Percentiles rank a stretch among this genome's conserved stretches.
phyloP scores from a whole-genome alignment of 2,797 vertebrate species.

The Leptodactylus fallax region DNA sequence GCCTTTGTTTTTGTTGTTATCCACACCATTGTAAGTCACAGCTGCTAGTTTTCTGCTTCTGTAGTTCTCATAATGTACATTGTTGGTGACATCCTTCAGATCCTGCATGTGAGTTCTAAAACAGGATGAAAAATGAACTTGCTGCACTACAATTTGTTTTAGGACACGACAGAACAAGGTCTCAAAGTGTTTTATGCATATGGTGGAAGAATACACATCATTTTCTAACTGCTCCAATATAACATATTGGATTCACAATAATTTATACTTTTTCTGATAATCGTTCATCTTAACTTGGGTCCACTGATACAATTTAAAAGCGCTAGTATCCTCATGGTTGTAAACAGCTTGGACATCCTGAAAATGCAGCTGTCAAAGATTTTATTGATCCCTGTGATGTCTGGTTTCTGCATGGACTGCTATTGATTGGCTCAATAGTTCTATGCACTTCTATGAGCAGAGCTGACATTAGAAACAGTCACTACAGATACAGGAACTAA shows the following conservation, averaged over 20 bases:
- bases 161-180: background rate
- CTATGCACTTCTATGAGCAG: background rate
- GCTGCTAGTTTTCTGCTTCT: slow-evolving; percentile 97
- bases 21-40: slow-evolving; percentile 97
- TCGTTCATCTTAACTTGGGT: no score
- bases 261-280: no score
- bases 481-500: background rate
- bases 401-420: background rate
- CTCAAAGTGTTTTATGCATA: no score
- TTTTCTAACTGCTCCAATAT: no score
- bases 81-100: slow-evolving; percentile 98
- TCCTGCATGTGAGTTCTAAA: slow-evolving; percentile 98
- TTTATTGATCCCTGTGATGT: background rate
- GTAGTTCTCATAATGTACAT: slow-evolving; percentile 99
- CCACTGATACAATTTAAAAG: no score
- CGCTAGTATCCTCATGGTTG: background rate
- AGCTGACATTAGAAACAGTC: background rate
- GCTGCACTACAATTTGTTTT: background rate
- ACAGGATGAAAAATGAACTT: background rate
- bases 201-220: no score
- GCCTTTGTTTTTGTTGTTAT: slow-evolving; percentile 95
- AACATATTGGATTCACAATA: no score
- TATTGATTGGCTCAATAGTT: background rate
- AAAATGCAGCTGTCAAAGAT: background rate
- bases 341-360: background rate